phyloP scores from a whole-genome alignment of 2,888 invertebrate species.

The Hemaris fuciformis region DNA sequence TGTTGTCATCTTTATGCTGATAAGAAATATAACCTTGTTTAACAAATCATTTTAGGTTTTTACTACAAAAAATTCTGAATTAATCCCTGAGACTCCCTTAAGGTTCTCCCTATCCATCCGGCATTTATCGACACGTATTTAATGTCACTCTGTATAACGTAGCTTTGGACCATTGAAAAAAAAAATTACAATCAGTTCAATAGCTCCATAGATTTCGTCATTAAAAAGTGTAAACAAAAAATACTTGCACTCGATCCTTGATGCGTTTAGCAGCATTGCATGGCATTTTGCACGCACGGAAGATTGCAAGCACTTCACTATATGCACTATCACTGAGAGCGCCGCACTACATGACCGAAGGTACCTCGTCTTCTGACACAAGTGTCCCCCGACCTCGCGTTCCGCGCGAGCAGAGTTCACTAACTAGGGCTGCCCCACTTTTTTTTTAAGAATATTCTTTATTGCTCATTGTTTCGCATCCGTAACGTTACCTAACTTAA shows the following conservation, averaged over 20 bases:
- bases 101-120: too few relatives aligned
- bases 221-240: conserved; percentile 19
- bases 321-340: background rate
- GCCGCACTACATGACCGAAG: conserved; percentile 31
- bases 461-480: conserved; percentile 69
- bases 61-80: too few relatives aligned
- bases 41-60: too few relatives aligned
- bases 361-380: conserved; percentile 48
- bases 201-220: too few relatives aligned
- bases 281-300: conserved; percentile 51
- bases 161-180: too few relatives aligned
- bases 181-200: too few relatives aligned
- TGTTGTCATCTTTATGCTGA: too few relatives aligned
- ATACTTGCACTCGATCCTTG: conserved; percentile 76
- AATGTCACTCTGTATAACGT: too few relatives aligned
- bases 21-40: too few relatives aligned
- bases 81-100: too few relatives aligned
- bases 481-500: conserved; percentile 51
- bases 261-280: conserved; percentile 62
- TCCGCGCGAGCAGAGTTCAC: conserved; percentile 62
- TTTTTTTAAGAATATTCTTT: conserved; percentile 56
- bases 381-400: conserved; percentile 47
- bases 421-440: conserved; percentile 70
- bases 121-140: too few relatives aligned
- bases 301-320: background rate